Evolutionary conservation across 2,113 vertebrate species (phyloP).

Genomic region (Scortum barcoo): DNA sequence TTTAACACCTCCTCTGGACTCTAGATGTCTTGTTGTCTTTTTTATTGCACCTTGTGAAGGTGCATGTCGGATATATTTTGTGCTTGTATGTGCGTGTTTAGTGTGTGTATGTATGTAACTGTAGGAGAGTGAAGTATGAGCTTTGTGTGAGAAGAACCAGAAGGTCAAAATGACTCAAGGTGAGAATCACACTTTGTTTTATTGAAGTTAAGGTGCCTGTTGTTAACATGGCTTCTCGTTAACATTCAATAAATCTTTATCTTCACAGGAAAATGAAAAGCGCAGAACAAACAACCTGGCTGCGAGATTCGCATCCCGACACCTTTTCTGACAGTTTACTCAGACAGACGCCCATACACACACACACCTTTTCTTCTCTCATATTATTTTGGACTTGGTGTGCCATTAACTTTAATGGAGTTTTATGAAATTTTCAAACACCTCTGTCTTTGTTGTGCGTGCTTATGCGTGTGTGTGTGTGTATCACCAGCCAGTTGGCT

Average conservation of each 20-base stretch:
- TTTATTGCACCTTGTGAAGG: neutral
- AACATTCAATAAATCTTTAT: slow-evolving; percentile 39
- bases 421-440: slow-evolving; percentile 67
- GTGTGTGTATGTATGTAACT: neutral
- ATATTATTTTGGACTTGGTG: slow-evolving; percentile 65
- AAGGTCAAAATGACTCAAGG: slow-evolving; percentile 39
- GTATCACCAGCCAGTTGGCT: slow-evolving; percentile 52
- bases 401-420: slow-evolving; percentile 74
- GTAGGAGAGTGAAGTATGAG: slow-evolving; percentile 14
- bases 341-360: neutral
- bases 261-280: slow-evolving; percentile 50
- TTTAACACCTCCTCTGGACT: slow-evolving; percentile 24
- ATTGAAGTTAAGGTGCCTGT: slow-evolving; percentile 24
- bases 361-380: slow-evolving; percentile 22
- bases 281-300: slow-evolving; percentile 39
- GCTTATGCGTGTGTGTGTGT: slow-evolving; percentile 2
- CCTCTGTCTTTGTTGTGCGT: slow-evolving; percentile 24
- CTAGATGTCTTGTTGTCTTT: slow-evolving; percentile 25
- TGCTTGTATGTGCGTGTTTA: slow-evolving; percentile 24
- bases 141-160: slow-evolving; percentile 29
- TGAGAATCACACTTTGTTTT: slow-evolving; percentile 38
- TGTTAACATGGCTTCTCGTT: slow-evolving; percentile 39
- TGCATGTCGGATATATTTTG: slow-evolving; percentile 21
- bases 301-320: slow-evolving; percentile 42
- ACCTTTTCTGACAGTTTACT: slow-evolving; percentile 43